A percentile compares a stretch with the other conserved stretches of the same genome.
phyloP scores from a whole-genome alignment of 2,888 invertebrate genomes.

The Therioaphis trifolii region DNA sequence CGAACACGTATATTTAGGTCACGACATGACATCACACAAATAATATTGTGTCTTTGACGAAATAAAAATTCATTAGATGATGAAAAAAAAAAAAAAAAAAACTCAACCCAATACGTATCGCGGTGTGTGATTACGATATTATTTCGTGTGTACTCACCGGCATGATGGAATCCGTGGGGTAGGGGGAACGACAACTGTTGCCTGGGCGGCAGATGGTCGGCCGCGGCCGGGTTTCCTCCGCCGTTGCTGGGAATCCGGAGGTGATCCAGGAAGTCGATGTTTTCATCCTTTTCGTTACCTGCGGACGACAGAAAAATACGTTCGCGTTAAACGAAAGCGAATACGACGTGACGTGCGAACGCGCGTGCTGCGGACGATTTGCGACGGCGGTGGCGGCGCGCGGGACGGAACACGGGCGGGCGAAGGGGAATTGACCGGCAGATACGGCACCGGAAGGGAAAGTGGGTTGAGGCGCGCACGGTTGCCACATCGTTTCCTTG shows the following conservation, averaged over 20 bases:
- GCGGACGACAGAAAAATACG: neutral
- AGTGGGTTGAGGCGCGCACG: slow-evolving; percentile 64
- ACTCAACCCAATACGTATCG: too few relatives aligned
- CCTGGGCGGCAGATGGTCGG: slow-evolving; percentile 46
- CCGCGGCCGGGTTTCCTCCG: slow-evolving; percentile 26
- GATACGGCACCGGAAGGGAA: slow-evolving; percentile 64
- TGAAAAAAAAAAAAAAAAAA: too few relatives aligned
- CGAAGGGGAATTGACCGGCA: slow-evolving; percentile 52
- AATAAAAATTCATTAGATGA: neutral
- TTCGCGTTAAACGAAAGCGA: slow-evolving; percentile 5
- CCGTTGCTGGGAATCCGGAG: slow-evolving; percentile 51
- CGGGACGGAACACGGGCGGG: neutral
- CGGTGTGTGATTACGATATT: too few relatives aligned
- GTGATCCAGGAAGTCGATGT: slow-evolving; percentile 60
- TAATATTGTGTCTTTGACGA: slow-evolving; percentile 19
- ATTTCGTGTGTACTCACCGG: slow-evolving; percentile 30
- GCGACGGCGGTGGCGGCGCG: neutral
- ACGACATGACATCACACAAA: neutral
- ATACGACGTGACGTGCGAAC: neutral
- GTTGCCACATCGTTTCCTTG: slow-evolving; percentile 64
- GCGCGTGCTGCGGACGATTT: too few relatives aligned
- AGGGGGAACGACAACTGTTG: slow-evolving; percentile 59
- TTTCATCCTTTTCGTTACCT: slow-evolving; percentile 60
- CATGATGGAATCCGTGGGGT: slow-evolving; percentile 58
- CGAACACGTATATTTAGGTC: slow-evolving; percentile 45